Conservation (phyloP, 2,113 vertebrate species). For the Callithrix jacchus region DNA sequence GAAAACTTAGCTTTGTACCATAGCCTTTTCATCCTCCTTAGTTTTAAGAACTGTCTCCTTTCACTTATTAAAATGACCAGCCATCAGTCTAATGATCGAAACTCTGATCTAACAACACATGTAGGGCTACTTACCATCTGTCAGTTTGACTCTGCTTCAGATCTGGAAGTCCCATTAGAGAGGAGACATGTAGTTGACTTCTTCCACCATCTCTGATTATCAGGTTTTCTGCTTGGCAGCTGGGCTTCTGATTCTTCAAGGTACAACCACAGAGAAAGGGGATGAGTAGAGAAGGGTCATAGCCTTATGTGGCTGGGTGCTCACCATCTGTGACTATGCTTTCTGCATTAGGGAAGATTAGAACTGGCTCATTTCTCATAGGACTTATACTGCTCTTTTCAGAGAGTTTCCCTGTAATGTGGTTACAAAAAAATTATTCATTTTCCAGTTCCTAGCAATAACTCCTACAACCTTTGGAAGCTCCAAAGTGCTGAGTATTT, state of each 20-base stretch:
- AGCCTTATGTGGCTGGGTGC: neutral
- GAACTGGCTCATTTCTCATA: neutral
- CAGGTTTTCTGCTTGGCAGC: neutral
- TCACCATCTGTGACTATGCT: neutral
- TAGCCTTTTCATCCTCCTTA: neutral
- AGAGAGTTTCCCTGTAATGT: neutral
- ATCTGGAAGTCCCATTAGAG: neutral
- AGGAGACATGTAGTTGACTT: neutral
- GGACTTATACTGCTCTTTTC: neutral
- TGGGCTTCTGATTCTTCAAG: neutral
- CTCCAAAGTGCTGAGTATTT: neutral
- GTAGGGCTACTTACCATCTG: too few relatives aligned
- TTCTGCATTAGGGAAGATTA: neutral
- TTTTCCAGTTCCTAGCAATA: neutral
- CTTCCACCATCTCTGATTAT: neutral
- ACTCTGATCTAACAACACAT: neutral
- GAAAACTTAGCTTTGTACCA: neutral
- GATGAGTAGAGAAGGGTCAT: neutral
- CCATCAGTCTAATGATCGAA: neutral
- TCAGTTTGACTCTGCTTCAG: neutral
- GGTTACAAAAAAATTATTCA: neutral
- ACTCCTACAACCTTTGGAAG: neutral
- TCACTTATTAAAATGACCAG: neutral
- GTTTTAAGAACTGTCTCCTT: neutral
- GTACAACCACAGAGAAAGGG: neutral